Conservation (phyloP, 2,113 vertebrate genomes). For the Mastomys natalensis region DNA sequence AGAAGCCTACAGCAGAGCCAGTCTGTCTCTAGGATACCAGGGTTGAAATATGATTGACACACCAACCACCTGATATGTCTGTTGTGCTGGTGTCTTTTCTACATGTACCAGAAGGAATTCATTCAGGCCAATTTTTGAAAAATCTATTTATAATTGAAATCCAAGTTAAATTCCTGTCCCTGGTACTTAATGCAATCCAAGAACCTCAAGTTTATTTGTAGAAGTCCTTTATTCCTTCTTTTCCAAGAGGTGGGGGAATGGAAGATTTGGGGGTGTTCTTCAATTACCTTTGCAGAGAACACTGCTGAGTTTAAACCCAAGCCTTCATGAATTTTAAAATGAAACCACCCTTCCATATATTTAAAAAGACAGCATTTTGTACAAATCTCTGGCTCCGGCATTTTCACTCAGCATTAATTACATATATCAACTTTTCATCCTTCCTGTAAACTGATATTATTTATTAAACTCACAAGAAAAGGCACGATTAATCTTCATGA, state of each 20-base stretch:
- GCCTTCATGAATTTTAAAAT: constrained; percentile 74
- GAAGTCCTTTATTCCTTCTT: constrained; percentile 14
- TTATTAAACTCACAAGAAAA: constrained; percentile 73
- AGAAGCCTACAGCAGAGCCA: rapidly evolving
- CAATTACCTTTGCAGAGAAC: constrained; percentile 64
- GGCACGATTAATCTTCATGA: constrained; percentile 61
- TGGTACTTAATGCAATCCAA: background rate
- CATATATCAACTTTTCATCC: constrained; percentile 77
- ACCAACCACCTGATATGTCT: background rate
- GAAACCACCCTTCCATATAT: constrained; percentile 62
- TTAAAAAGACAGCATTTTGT: constrained; percentile 61
- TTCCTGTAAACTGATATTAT: constrained; percentile 74
- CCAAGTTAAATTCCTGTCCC: constrained; percentile 56
- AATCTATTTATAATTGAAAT: constrained; percentile 56
- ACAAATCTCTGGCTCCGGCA: constrained; percentile 61
- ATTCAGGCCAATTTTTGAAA: constrained; percentile 48
- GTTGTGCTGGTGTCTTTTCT: background rate
- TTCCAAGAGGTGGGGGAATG: background rate
- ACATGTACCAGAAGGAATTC: background rate
- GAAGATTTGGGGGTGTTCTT: background rate
- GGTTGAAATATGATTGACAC: background rate
- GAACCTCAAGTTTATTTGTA: constrained; percentile 58
- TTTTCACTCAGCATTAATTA: constrained; percentile 80
- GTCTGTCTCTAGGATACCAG: background rate
- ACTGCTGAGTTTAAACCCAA: constrained; percentile 51